phyloP scores from a whole-genome alignment of 1,140 invertebrate genomes.

The Megalopta genalis region DNA sequence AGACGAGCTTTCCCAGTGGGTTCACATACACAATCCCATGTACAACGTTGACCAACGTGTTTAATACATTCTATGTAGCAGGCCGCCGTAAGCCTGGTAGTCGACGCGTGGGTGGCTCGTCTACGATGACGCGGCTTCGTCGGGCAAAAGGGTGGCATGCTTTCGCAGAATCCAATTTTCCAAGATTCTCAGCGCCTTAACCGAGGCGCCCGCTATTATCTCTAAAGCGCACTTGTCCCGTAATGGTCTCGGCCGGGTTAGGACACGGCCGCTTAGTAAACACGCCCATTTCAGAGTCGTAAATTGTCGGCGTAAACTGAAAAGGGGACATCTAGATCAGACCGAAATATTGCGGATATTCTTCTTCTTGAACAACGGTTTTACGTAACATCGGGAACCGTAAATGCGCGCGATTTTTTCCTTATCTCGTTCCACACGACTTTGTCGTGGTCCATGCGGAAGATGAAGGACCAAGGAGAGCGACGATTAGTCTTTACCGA shows the following conservation, averaged over 20 bases:
- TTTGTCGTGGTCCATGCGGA: background rate
- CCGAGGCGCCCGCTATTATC: slow-evolving; percentile 47
- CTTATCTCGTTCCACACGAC: background rate
- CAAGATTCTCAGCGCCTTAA: slow-evolving; percentile 60
- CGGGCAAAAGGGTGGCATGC: slow-evolving; percentile 6
- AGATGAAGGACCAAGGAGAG: background rate
- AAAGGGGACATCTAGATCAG: slow-evolving; percentile 11
- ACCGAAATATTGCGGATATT: slow-evolving; percentile 45
- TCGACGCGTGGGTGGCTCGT: slow-evolving; percentile 27
- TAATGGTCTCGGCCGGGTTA: slow-evolving; percentile 47
- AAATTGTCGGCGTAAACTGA: slow-evolving; percentile 43
- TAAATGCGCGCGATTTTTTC: slow-evolving; percentile 10
- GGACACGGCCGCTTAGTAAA: slow-evolving; percentile 57
- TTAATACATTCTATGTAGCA: no score
- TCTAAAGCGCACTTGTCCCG: slow-evolving; percentile 55
- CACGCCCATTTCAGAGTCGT: slow-evolving; percentile 49
- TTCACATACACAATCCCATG: no score
- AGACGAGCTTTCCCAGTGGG: no score
- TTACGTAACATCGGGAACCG: background rate
- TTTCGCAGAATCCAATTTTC: slow-evolving; percentile 63
- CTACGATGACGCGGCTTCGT: slow-evolving; percentile 11
- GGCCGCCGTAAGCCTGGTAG: background rate
- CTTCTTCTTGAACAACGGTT: slow-evolving; percentile 9
- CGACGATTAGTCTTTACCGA: background rate
- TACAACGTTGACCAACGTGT: no score